Conservation (phyloP, 2,888 invertebrate genomes). For the Drosophila borealis region DNA sequence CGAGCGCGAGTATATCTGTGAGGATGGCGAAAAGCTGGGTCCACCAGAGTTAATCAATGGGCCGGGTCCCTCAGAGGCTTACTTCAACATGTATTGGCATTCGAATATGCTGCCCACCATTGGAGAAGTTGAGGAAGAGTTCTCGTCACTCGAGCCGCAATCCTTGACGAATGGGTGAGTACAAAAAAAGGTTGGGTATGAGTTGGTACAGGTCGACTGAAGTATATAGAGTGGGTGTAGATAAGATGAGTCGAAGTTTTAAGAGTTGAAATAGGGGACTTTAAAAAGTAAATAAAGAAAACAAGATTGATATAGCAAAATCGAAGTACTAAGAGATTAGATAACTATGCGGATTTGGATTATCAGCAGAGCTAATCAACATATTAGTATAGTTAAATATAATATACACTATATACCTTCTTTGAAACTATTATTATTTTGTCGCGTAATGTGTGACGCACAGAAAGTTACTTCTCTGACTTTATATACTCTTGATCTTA, state of each 20-base stretch:
- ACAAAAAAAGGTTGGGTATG: background rate
- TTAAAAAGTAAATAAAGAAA: background rate
- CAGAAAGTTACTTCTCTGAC: no score
- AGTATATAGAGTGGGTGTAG: background rate
- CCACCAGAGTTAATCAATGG: constrained; percentile 85
- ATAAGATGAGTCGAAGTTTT: no score
- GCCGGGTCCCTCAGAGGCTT: constrained; percentile 84
- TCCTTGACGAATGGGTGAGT: constrained; percentile 83
- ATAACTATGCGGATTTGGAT: background rate
- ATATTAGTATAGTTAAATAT: no score
- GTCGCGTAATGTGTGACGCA: no score
- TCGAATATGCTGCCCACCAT: constrained; percentile 85
- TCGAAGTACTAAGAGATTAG: background rate
- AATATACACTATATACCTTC: no score
- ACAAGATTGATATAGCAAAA: no score
- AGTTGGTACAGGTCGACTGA: no score
- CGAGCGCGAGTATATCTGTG: constrained; percentile 83
- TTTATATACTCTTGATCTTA: no score
- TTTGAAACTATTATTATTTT: no score
- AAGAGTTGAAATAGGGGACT: background rate
- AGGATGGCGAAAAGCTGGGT: constrained; percentile 85
- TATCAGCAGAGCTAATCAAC: no score
- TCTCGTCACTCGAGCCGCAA: constrained; percentile 84
- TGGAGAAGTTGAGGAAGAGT: constrained; percentile 85
- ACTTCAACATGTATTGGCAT: constrained; percentile 85